Percentiles rank a stretch among this genome's conserved stretches.
phyloP scores from a whole-genome alignment of 2,888 invertebrate species.

The Lithophane semibrunnea region DNA sequence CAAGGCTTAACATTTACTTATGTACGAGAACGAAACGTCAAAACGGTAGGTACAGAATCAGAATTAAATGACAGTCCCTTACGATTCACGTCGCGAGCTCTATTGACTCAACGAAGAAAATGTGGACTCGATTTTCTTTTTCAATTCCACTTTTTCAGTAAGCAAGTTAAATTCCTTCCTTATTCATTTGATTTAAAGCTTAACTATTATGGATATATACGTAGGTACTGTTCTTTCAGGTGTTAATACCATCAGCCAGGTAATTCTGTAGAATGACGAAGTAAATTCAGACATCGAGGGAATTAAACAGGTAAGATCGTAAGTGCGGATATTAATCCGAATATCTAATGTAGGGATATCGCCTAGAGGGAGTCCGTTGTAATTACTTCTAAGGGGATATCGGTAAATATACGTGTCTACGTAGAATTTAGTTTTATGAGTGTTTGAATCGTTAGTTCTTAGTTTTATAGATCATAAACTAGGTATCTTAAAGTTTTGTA shows the following conservation, averaged over 20 bases:
- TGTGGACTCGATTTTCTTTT: slow-evolving; percentile 26
- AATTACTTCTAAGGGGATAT: slow-evolving; percentile 55
- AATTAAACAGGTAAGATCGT: slow-evolving; percentile 74
- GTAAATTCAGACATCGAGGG: slow-evolving; percentile 77
- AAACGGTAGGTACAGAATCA: too few relatives aligned
- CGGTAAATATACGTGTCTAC: slow-evolving; percentile 19
- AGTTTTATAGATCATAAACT: slow-evolving; percentile 25
- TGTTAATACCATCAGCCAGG: slow-evolving; percentile 63
- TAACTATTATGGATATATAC: background rate
- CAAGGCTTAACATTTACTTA: too few relatives aligned
- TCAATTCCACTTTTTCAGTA: slow-evolving; percentile 21
- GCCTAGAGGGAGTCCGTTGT: slow-evolving; percentile 51
- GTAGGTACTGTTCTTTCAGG: slow-evolving; percentile 2
- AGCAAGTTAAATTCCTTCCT: slow-evolving; percentile 15
- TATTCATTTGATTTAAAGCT: slow-evolving; percentile 21
- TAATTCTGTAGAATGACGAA: slow-evolving; percentile 75
- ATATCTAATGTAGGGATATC: slow-evolving; percentile 57
- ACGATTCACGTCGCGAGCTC: slow-evolving; percentile 10
- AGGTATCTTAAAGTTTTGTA: slow-evolving; percentile 20
- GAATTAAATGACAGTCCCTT: slow-evolving; percentile 15
- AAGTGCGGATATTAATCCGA: slow-evolving; percentile 73
- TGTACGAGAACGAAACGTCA: too few relatives aligned
- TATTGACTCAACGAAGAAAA: slow-evolving; percentile 34
- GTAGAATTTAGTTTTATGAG: slow-evolving; percentile 28
- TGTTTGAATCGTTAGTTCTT: slow-evolving; percentile 20